Evolutionary conservation across 2,888 invertebrate species (phyloP).

Genomic region (Mythimna loreyi): DNA sequence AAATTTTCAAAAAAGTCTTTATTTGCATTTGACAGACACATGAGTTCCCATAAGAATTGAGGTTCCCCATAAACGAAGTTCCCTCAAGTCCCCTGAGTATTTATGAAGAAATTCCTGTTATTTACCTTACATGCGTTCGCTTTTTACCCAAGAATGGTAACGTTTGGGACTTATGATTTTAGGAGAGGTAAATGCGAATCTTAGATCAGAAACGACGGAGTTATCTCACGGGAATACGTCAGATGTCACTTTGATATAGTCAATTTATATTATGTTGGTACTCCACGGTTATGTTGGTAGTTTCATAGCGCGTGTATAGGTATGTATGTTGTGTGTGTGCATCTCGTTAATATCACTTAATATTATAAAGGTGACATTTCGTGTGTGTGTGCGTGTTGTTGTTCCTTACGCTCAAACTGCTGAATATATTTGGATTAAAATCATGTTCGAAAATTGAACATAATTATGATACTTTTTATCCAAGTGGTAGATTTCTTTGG

Average conservation of each 20-base stretch:
- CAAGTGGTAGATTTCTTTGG: too few species aligned
- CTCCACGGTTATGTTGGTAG: too few species aligned
- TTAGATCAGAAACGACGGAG: slow-evolving; percentile 8
- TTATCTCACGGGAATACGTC: background rate
- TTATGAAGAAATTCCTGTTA: slow-evolving; percentile 36
- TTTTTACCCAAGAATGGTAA: slow-evolving; percentile 30
- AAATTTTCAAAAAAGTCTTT: background rate
- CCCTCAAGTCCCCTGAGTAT: slow-evolving; percentile 42
- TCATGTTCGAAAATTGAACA: too few species aligned
- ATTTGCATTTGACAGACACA: slow-evolving; percentile 47
- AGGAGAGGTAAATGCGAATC: slow-evolving; percentile 22
- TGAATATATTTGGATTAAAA: too few species aligned
- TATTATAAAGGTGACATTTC: too few species aligned
- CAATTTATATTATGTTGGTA: background rate
- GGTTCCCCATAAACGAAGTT: slow-evolving; percentile 32
- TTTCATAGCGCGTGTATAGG: too few species aligned
- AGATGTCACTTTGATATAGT: slow-evolving; percentile 13
- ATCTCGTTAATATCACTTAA: too few species aligned
- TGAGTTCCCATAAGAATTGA: slow-evolving; percentile 56
- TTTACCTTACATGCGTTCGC: slow-evolving; percentile 48
- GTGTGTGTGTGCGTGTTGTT: too few species aligned
- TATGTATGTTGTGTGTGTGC: too few species aligned
- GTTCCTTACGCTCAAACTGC: too few species aligned
- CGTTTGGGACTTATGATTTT: slow-evolving; percentile 18
- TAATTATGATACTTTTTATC: too few species aligned